A percentile compares a stretch with the other conserved stretches of the same genome.
Conservation (phyloP, 2,888 invertebrate genomes). For the Plagiodera versicolora region DNA sequence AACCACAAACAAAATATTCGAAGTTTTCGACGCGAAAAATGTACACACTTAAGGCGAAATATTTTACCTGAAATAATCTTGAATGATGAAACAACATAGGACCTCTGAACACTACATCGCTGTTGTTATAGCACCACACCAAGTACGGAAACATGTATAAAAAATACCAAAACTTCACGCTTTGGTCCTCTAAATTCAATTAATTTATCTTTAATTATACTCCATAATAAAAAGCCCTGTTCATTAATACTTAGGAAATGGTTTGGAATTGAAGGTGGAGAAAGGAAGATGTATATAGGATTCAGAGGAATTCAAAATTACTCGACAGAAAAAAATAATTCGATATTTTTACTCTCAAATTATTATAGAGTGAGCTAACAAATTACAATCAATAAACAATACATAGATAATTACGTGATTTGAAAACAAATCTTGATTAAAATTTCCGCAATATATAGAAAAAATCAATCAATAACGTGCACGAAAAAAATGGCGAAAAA, state of each 20-base stretch:
- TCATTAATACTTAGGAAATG: constrained; percentile 51
- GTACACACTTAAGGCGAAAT: not conserved
- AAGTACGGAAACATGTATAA: constrained; percentile 54
- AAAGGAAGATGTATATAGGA: constrained; percentile 1
- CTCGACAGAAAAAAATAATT: not conserved
- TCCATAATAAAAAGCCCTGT: constrained; percentile 52
- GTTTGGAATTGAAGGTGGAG: constrained; percentile 6
- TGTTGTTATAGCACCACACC: constrained; percentile 53
- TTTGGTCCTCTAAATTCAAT: constrained; percentile 50
- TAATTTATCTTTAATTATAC: constrained; percentile 36
- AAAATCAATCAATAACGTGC: no score
- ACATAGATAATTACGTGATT: not conserved
- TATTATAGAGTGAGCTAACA: not conserved
- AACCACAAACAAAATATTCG: no score
- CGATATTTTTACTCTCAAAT: not conserved
- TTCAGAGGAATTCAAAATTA: not conserved
- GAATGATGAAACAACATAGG: not conserved
- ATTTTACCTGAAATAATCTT: not conserved
- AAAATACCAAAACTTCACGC: constrained; percentile 53
- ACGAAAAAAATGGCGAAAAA: no score
- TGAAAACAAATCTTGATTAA: not conserved
- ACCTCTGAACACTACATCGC: constrained; percentile 5
- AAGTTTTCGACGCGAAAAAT: not conserved
- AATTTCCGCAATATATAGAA: no score
- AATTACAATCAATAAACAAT: not conserved